phyloP scores from a whole-genome alignment of 2,888 invertebrate genomes.

The Cistogaster globosa region DNA sequence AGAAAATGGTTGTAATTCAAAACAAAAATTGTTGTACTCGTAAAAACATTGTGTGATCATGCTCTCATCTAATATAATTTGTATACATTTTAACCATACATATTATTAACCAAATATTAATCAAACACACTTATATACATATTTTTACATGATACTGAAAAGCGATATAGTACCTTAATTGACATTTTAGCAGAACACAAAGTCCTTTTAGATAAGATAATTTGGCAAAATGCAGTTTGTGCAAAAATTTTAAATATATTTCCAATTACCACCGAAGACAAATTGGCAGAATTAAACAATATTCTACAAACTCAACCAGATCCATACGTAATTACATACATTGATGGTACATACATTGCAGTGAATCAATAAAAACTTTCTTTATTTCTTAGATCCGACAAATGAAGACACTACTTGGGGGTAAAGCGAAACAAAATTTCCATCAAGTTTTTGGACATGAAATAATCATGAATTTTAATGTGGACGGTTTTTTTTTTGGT shows the following conservation, averaged over 20 bases:
- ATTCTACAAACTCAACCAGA: conserved; percentile 18
- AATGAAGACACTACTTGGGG: conserved; percentile 39
- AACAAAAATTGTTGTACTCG: too few species aligned
- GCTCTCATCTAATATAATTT: too few species aligned
- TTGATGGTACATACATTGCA: conserved; percentile 5
- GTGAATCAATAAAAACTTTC: background rate
- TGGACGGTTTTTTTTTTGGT: conserved; percentile 42
- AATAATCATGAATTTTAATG: conserved; percentile 43
- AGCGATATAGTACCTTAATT: too few species aligned
- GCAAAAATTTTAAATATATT: conserved; percentile 24
- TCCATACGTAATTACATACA: conserved; percentile 14
- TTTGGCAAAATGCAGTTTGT: conserved; percentile 6
- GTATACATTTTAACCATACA: too few species aligned
- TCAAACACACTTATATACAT: conserved; percentile 7
- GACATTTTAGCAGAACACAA: conserved; percentile 52
- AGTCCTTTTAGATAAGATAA: conserved; percentile 30
- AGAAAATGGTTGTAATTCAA: too few species aligned
- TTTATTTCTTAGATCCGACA: too few species aligned
- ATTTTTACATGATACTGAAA: conserved; percentile 31
- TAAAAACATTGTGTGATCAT: background rate
- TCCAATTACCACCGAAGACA: conserved; percentile 32
- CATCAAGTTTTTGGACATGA: conserved; percentile 29
- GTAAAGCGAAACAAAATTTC: conserved; percentile 46
- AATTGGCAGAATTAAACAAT: conserved; percentile 44
- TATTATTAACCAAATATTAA: too few species aligned